phyloP scores from a whole-genome alignment of 2,113 vertebrate genomes.

The Rafetus swinhoei region DNA sequence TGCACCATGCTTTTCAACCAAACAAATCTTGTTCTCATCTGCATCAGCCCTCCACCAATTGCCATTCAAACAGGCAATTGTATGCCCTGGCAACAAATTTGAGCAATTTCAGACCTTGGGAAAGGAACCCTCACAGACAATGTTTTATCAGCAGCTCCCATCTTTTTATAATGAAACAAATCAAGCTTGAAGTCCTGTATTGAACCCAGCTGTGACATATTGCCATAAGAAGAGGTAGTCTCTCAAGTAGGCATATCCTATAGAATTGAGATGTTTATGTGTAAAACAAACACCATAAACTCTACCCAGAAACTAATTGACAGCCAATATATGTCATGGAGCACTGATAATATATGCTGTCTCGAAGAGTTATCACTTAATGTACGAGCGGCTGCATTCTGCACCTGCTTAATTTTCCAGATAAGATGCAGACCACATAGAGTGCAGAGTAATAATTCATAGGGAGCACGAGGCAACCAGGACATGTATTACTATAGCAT shows the following conservation, averaged over 20 bases:
- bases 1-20: not conserved
- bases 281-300: not conserved
- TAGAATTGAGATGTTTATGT: not conserved
- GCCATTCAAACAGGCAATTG: not conserved
- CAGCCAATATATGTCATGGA: not conserved
- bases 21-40: not conserved
- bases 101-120: not conserved
- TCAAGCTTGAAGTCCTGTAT: not conserved
- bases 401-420: not conserved
- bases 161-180: not conserved
- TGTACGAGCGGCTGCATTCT: not conserved
- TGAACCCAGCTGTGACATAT: not conserved
- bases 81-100: not conserved
- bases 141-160: not conserved
- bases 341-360: not conserved
- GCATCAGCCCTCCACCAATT: not conserved
- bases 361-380: not conserved
- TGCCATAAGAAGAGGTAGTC: not conserved
- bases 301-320: not conserved
- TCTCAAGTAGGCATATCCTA: not conserved
- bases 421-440: not conserved
- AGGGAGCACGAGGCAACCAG: not conserved
- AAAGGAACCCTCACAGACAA: not conserved
- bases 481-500: not conserved
- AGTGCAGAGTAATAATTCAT: not conserved